These are phyloP conservation scores for Leptobrachium leishanense DNA, from an alignment of 2,113 vertebrate genomes.

Conservation along the genomic window DNA sequence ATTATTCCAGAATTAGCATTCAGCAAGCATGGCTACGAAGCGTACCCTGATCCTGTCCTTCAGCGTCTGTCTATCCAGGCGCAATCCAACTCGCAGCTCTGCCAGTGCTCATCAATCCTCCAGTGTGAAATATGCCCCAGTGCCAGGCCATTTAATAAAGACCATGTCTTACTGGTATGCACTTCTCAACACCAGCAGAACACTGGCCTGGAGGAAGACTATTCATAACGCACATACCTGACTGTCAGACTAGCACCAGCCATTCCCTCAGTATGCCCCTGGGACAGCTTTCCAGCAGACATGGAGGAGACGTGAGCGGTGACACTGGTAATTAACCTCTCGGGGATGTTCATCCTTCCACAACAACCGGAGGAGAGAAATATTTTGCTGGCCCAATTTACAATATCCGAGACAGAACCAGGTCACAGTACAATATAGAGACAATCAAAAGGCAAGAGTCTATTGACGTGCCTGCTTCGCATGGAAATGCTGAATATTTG, in stretches of 20 bases:
- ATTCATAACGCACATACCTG: conserved; percentile 7
- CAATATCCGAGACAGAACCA: conserved; percentile 23
- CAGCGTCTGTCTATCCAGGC: not conserved
- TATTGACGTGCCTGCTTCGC: not conserved
- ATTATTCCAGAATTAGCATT: conserved; percentile 38
- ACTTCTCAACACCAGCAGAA: not conserved
- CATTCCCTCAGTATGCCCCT: not conserved
- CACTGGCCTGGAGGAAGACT: not conserved
- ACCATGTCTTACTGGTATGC: not conserved
- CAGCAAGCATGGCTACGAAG: conserved; percentile 11
- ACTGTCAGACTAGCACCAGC: conserved; percentile 9
- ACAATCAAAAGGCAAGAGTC: not conserved
- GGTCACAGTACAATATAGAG: conserved; percentile 6
- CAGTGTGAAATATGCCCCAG: not conserved
- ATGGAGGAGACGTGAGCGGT: conserved; percentile 3
- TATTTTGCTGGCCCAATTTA: conserved; percentile 17
- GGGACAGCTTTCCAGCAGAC: conserved; percentile 10
- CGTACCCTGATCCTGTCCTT: conserved; percentile 33
- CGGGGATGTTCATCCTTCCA: conserved; percentile 15
- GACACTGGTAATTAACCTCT: conserved; percentile 36
- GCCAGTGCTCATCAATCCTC: conserved; percentile 4
- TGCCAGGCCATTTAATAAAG: not conserved
- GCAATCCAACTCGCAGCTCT: conserved; percentile 10
- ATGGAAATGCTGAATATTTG: too few relatives aligned
- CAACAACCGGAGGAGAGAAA: not conserved